Base-by-base conservation (phyloP, 2,797 vertebrate species). In the Amphiprion clarkii region DNA sequence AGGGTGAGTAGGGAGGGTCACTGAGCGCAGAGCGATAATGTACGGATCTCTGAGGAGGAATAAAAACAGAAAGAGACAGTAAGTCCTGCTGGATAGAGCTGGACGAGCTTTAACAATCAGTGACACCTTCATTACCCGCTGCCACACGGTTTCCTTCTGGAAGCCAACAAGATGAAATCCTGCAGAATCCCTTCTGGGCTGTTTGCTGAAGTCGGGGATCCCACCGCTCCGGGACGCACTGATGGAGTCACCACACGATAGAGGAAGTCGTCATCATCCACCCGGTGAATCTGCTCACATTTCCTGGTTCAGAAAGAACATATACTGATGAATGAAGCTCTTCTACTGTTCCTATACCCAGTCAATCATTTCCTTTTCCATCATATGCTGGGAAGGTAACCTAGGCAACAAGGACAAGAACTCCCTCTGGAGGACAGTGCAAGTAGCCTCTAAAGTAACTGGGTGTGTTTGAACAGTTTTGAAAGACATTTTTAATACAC, bases 81-180 rank as follows among this genome's bases (percentile, higher is more conserved):
- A 12, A 61, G 10, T 29, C 23, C 71, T 46, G 54, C 23, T 49
- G 44, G 8, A 46, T 0, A 21, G 27, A 7, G 17, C 2, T 16
- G n/a, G 42, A 2, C 5, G n/a, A 64, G 17, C 8, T 52, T 33
- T 33, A 7, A 49, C 5, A 33, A 17, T 44, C 6, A 21, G 1
- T 3, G 6, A 49, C 57, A 61, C 25, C 5, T 9, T 23, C 36
- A 55, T 86, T 71, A 99, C 98, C 97, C 95, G 0, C 65, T 90
- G 87, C 96, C 88, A 67, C 96, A 99, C 0, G 97, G 98, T 19
- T 93, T 95, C 83, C 97, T 84, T 63, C 94, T 93, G 0, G 97
- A 99, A 0, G 96, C 97, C 90, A 99, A 83, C 83, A 99, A 88
- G 83, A 99, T 95, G 0, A 98, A 98, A 86, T 99, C 97, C 88